Evolutionary conservation across 2,888 invertebrate species (phyloP).

Genomic region (Stegophylla sp.): DNA sequence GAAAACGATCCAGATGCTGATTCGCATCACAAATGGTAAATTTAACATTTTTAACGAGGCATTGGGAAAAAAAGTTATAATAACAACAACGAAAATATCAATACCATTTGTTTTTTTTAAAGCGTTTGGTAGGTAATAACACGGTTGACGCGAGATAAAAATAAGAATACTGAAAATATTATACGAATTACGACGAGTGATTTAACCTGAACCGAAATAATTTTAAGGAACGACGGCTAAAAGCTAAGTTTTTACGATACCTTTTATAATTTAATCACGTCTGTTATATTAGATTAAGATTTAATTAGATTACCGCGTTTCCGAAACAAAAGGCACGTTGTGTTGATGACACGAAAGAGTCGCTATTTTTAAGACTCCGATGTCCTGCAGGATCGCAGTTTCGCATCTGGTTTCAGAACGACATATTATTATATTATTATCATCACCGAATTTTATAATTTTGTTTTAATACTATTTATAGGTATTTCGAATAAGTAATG

Average conservation of each 20-base stretch:
- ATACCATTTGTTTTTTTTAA: not conserved
- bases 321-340: conserved; percentile 10
- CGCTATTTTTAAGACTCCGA: conserved; percentile 4
- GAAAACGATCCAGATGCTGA: not conserved
- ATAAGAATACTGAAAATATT: not conserved
- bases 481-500: too few relatives aligned
- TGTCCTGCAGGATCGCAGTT: not conserved
- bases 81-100: not conserved
- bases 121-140: not conserved
- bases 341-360: not conserved
- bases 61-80: not conserved
- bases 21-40: not conserved
- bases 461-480: too few relatives aligned
- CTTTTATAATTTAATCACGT: too few relatives aligned
- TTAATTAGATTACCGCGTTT: conserved; percentile 11
- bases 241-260: too few relatives aligned
- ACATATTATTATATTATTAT: too few relatives aligned
- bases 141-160: not conserved
- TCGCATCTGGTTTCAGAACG: conserved; percentile 6
- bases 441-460: conserved; percentile 16
- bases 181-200: not conserved
- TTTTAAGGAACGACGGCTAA: too few relatives aligned
- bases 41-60: not conserved
- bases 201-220: conserved; percentile 14
- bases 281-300: not conserved